Evolutionary conservation across 2,113 vertebrate species (phyloP).

Genomic region (Amblyopsis rosae): DNA sequence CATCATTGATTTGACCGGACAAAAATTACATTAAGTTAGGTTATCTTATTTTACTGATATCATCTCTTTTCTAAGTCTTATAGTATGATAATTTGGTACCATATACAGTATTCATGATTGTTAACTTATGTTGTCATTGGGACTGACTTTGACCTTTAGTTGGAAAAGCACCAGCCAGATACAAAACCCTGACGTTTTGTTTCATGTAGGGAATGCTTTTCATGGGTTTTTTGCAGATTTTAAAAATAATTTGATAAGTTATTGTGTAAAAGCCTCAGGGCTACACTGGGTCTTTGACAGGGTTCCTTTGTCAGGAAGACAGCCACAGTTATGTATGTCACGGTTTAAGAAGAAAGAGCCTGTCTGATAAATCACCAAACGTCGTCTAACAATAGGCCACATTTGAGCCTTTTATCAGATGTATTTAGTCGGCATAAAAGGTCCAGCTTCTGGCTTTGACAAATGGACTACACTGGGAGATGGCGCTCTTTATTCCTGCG

Average conservation of each 20-base stretch:
- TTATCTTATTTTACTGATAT: too few relatives aligned
- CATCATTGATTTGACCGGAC: too few relatives aligned
- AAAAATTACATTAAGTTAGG: too few relatives aligned
- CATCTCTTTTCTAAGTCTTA: too few relatives aligned
- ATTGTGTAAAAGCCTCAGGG: conserved; percentile 19
- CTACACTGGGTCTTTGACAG: conserved; percentile 14
- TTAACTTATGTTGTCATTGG: not conserved
- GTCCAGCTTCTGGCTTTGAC: not conserved
- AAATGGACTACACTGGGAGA: too few relatives aligned
- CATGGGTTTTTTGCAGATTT: not conserved
- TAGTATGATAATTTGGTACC: too few relatives aligned
- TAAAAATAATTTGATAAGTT: conserved; percentile 19
- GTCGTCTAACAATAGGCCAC: not conserved
- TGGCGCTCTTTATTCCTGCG: too few relatives aligned
- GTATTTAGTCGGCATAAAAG: not conserved
- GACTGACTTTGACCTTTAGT: not conserved
- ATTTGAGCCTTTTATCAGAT: not conserved
- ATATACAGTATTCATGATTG: too few relatives aligned
- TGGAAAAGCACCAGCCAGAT: not conserved
- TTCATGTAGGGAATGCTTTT: conserved; percentile 27
- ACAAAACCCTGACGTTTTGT: conserved; percentile 32
- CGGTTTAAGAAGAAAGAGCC: not conserved
- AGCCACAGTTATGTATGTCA: conserved; percentile 24
- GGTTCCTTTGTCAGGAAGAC: conserved; percentile 1
- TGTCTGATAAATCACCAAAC: not conserved